Evolutionary conservation across 2,797 vertebrate species (phyloP).

Genomic region (Ctenosaura bakeri): DNA sequence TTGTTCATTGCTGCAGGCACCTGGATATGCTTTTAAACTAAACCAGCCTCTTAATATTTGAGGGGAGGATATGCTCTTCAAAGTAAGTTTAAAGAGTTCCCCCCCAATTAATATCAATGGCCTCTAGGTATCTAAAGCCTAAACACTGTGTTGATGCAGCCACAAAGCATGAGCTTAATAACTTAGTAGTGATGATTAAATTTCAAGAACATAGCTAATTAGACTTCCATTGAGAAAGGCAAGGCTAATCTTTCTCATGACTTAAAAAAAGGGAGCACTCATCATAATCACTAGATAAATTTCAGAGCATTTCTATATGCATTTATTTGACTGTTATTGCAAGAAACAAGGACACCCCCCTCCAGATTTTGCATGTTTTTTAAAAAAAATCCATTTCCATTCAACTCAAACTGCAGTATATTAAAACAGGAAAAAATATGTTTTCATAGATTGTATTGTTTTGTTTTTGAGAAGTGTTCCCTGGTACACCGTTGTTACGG

Average conservation of each 20-base stretch:
- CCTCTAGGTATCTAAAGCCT: conserved; percentile 75
- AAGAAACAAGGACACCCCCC: background rate
- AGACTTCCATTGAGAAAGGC: conserved; percentile 27
- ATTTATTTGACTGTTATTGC: conserved; percentile 27
- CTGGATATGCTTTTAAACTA: conserved; percentile 73
- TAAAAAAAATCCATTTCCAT: background rate
- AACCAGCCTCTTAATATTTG: conserved; percentile 74
- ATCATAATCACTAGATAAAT: background rate
- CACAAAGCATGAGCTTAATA: conserved; percentile 74
- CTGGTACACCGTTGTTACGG: background rate
- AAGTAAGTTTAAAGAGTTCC: conserved; percentile 74
- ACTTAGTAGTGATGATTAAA: conserved; percentile 74
- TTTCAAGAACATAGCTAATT: conserved; percentile 65
- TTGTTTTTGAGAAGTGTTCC: background rate
- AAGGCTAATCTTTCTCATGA: conserved; percentile 20
- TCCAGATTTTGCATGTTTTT: background rate
- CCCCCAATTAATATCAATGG: conserved; percentile 67
- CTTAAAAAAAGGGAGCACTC: background rate
- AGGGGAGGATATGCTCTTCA: conserved; percentile 50
- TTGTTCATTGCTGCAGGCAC: conserved; percentile 64
- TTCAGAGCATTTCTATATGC: background rate
- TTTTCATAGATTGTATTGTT: background rate
- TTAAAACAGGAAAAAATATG: background rate
- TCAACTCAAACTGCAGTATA: background rate
- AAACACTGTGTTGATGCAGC: conserved; percentile 73